A percentile compares a stretch with the other conserved stretches of the same genome.
Conservation (phyloP, 2,888 invertebrate species). For the Hedya salicella region DNA sequence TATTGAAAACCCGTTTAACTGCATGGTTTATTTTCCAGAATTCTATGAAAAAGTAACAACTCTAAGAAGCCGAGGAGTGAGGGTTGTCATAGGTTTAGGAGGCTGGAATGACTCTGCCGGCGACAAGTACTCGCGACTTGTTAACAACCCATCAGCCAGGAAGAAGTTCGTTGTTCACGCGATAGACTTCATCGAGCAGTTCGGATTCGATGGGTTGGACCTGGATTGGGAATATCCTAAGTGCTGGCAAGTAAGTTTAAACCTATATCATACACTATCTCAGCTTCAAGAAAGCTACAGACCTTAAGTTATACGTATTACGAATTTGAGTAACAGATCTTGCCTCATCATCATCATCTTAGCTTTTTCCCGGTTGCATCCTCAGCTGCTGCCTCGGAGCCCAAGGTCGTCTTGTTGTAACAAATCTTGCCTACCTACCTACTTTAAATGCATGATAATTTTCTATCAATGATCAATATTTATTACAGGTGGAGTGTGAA, state of each 20-base stretch:
- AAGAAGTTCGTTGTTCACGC: constrained; percentile 90
- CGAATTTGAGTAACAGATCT: too few relatives aligned
- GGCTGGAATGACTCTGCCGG: constrained; percentile 98
- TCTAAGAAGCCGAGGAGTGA: constrained; percentile 89
- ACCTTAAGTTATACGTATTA: too few relatives aligned
- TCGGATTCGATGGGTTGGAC: constrained; percentile 95
- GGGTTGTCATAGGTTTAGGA: constrained; percentile 94
- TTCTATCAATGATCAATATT: too few relatives aligned
- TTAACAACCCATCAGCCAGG: constrained; percentile 89
- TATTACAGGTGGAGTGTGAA: constrained; percentile 89
- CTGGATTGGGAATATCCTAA: constrained; percentile 98
- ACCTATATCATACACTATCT: too few relatives aligned
- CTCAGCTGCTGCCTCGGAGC: too few relatives aligned
- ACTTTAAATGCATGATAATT: too few relatives aligned
- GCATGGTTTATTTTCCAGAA: constrained; percentile 75
- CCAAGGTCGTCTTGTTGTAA: too few relatives aligned
- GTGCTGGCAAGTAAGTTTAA: constrained; percentile 90
- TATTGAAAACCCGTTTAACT: too few relatives aligned
- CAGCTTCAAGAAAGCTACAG: too few relatives aligned
- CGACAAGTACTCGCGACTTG: constrained; percentile 93
- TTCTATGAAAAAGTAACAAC: constrained; percentile 94
- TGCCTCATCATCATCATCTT: too few relatives aligned
- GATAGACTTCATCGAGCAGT: constrained; percentile 90
- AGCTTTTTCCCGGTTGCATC: too few relatives aligned
- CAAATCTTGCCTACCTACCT: too few relatives aligned